phyloP scores from a whole-genome alignment of 2,797 vertebrate species.

The Myotis vivesi region DNA sequence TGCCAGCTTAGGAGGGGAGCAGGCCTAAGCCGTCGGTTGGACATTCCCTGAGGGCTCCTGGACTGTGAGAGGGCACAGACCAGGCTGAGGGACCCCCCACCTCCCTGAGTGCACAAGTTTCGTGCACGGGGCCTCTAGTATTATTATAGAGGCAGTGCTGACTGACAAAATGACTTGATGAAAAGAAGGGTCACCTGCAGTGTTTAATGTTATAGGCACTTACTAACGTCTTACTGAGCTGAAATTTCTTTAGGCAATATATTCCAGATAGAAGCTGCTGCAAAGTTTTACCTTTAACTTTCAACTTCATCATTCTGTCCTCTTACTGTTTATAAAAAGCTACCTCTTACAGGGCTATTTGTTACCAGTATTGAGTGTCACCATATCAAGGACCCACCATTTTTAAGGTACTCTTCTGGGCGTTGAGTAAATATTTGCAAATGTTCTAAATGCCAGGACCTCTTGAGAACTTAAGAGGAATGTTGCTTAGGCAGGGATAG shows the following conservation, averaged over 20 bases:
- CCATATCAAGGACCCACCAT: neutral
- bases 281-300: constrained; percentile 1
- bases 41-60: too few relatives aligned
- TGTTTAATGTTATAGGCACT: constrained; percentile 9
- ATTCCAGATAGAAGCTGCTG: neutral
- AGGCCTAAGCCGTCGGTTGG: too few relatives aligned
- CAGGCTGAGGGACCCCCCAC: too few relatives aligned
- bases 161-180: neutral
- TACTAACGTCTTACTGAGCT: neutral
- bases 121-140: neutral
- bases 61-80: too few relatives aligned
- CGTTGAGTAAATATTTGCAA: constrained; percentile 66
- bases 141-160: neutral
- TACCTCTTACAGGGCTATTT: neutral
- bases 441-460: constrained; percentile 44
- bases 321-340: neutral
- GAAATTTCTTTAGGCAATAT: constrained; percentile 36
- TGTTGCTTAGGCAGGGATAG: constrained; percentile 33
- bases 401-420: constrained; percentile 28
- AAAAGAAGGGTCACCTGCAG: neutral
- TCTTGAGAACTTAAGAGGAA: constrained; percentile 48
- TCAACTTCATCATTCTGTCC: neutral
- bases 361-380: neutral
- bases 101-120: too few relatives aligned
- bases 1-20: too few relatives aligned